A percentile compares a stretch with the other conserved stretches of the same genome.
Evolutionary conservation across 2,113 vertebrate genomes (phyloP).

Genomic region (Toxotes jaculatrix): DNA sequence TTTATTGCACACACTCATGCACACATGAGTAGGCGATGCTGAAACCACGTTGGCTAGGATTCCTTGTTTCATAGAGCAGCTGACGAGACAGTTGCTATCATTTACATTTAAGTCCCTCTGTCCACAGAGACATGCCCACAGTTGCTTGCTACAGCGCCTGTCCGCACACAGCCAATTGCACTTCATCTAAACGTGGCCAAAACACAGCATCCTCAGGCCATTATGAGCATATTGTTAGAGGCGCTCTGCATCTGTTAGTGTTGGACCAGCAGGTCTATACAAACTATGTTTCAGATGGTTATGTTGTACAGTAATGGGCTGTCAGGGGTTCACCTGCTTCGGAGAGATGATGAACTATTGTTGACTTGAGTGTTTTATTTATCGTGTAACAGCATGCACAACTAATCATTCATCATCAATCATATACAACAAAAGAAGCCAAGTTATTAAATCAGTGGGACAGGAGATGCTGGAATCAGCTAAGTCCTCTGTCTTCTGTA

Average conservation of each 20-base stretch:
- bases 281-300: constrained; percentile 78
- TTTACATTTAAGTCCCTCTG: constrained; percentile 60
- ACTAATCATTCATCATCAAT: constrained; percentile 53
- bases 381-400: constrained; percentile 37
- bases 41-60: constrained; percentile 46
- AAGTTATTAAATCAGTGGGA: constrained; percentile 13
- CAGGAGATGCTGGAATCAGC: constrained; percentile 15
- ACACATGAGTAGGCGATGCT: constrained; percentile 54
- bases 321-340: constrained; percentile 55
- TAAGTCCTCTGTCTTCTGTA: background rate
- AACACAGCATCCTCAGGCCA: constrained; percentile 55
- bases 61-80: constrained; percentile 57
- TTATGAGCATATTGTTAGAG: constrained; percentile 69
- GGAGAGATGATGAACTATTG: constrained; percentile 54
- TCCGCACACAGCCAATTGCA: constrained; percentile 21
- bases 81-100: constrained; percentile 69
- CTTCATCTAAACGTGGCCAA: constrained; percentile 54
- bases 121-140: constrained; percentile 53
- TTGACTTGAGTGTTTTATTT: constrained; percentile 56
- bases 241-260: constrained; percentile 65
- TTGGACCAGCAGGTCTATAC: constrained; percentile 54
- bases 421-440: constrained; percentile 20
- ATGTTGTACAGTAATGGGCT: constrained; percentile 67
- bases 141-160: constrained; percentile 41
- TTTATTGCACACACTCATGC: constrained; percentile 53